Base-by-base conservation (phyloP, 2,888 invertebrate species). In the Dinocampus coccinellae region DNA sequence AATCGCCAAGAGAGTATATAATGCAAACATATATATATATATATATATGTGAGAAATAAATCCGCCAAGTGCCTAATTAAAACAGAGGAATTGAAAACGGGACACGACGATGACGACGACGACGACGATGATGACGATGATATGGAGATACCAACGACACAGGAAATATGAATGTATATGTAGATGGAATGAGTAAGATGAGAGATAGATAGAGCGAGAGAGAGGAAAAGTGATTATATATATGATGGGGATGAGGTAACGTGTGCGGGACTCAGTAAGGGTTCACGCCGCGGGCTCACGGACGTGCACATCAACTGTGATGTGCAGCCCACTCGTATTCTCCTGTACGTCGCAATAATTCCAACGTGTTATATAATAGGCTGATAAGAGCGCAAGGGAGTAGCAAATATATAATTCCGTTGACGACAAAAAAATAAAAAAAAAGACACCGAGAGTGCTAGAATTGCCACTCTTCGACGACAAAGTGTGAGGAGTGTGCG, bases 1-100 rank as follows among this genome's bases (percentile, higher is more conserved):
- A 77, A 84, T 84, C 80, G 81, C 79, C 79, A 78, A 82, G 82
- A 83, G 81, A 81, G 84, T 81, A 78, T 73, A 74, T 42, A 11
- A 33, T 42, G 42, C 39, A 66, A 42, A 62, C 39, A 60, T 67
- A 66, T 62, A 42, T n/a, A n/a, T n/a, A n/a, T 7, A 29, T 29
- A 29, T 29, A 29, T 7, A 29, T 24, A 26, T 57, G 67, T 42
- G 24, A 39, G 66, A 68, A 70, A 69, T 61, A 69, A 70, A 74
- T 75, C 57, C 39, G 64, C 78, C 80, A 88, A 89, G 89, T 89
- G 89, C 89, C 89, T 89, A 89, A 89, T 89, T 89, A 89, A 86
- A 87, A 84, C 85, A 85, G 87, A 88, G 80, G 84, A 86, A 86
- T 82, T 82, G 84, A 83, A 81, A 80, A 78, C 81, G 81, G 80